Evolutionary conservation across 1,140 invertebrate genomes (phyloP).

Genomic region (Ceratina japonica): DNA sequence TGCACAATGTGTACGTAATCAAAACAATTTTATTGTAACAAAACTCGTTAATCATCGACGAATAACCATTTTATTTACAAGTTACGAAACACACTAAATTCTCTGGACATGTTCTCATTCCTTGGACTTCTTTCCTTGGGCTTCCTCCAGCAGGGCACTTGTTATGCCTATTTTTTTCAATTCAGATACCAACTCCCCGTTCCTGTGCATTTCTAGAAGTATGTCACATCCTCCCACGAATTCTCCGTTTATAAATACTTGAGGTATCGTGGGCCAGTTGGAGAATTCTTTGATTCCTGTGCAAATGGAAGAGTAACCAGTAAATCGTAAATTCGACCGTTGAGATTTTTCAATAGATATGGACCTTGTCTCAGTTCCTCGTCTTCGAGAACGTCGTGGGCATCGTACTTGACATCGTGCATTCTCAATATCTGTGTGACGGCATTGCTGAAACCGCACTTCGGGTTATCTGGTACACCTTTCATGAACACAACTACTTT

Average conservation of each 20-base stretch:
- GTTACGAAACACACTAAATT: constrained; percentile 29
- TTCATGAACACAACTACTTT: constrained; percentile 98
- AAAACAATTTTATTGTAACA: constrained; percentile 54
- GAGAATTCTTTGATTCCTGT: constrained; percentile 97
- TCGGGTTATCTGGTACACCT: constrained; percentile 94
- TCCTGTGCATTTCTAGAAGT: constrained; percentile 97
- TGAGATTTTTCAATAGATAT: not conserved
- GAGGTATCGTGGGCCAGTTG: constrained; percentile 99
- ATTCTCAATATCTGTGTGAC: constrained; percentile 96
- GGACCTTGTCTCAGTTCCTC: constrained; percentile 94
- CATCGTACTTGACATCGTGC: constrained; percentile 94
- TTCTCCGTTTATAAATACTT: constrained; percentile 97
- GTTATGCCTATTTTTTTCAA: constrained; percentile 94
- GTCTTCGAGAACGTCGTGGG: constrained; percentile 93
- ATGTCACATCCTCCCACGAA: constrained; percentile 99
- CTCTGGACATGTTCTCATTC: constrained; percentile 31
- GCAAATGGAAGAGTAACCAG: constrained; percentile 22
- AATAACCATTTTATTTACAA: constrained; percentile 48
- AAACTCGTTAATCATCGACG: not conserved
- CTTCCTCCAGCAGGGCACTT: constrained; percentile 85
- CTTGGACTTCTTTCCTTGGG: constrained; percentile 47
- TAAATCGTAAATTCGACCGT: no score
- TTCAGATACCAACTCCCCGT: constrained; percentile 96
- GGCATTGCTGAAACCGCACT: constrained; percentile 98
- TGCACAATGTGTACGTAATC: not conserved